Evolutionary conservation across 2,113 vertebrate genomes (phyloP), one percentile per base, ranked within the genome.

Genomic region (Rostratula benghalensis): DNA sequence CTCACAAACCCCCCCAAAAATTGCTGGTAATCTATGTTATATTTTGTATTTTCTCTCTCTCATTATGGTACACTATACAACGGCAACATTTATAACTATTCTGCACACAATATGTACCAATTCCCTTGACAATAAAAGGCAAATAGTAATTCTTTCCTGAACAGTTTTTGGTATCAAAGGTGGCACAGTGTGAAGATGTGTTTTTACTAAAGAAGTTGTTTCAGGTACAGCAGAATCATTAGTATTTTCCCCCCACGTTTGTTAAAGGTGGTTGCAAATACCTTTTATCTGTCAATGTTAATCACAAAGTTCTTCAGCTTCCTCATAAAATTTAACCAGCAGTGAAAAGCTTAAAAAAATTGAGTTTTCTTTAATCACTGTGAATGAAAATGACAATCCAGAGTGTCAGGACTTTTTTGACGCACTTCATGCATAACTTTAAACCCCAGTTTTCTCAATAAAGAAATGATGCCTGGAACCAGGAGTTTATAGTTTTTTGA

Each of bases 71-170:
- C 31, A 45, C 20, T 35, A 14, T 39, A 64, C 10, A 82, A 45
- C 31, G 27, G 39, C 19, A 73, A 2, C 35, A 69, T 13, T 56
- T 73, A 80, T 57, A 91, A 90, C 88, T 74, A 83, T 37, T 74
- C 68, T 89, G 70, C 85, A 87, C 91, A 91, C 39, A 93, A 41
- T 78, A 71, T 17, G 39, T 88, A 69, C 48, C 39, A 60, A 93
- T 77, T 92, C 60, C 61, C 45, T 71, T 88, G 63, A 85, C n/a
- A 86, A 69, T 48, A 80, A 87, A 92, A 65, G 19, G 33, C 35
- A 90, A 80, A 35, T 11, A 50, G 43, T 5, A 86, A 45, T 83
- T 93, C 39, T 90, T 81, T 74, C 39, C 45, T 67, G 37, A 83
- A 90, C 39, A 60, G 35, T 51, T 92, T 93, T 92, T 92, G 60